Percentiles rank a stretch among this genome's conserved stretches.
phyloP scores from a whole-genome alignment of 1,140 invertebrate species.

The Orchestia grillus region DNA sequence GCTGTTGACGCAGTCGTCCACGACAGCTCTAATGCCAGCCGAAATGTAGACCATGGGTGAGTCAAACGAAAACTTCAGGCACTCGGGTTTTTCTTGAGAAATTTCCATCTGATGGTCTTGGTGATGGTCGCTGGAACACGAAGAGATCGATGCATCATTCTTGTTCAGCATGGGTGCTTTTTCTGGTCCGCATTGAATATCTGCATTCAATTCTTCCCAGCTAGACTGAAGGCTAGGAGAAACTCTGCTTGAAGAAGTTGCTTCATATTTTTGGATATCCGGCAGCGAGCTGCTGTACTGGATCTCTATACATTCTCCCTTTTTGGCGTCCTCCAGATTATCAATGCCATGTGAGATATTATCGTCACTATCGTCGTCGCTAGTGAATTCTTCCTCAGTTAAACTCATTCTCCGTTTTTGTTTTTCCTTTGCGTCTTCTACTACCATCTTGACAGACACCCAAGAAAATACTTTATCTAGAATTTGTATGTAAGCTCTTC shows the following conservation, averaged over 20 bases:
- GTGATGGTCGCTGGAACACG: neutral
- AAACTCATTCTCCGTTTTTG: slow-evolving; percentile 47
- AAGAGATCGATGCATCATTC: neutral
- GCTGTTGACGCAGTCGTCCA: slow-evolving; percentile 38
- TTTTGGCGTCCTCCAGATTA: neutral
- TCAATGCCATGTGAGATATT: neutral
- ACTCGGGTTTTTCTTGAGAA: neutral
- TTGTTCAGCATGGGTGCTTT: neutral
- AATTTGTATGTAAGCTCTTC: slow-evolving; percentile 60
- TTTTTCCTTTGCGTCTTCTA: slow-evolving; percentile 52
- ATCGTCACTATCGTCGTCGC: neutral
- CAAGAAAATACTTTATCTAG: slow-evolving; percentile 60
- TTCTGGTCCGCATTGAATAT: neutral
- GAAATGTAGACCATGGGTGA: slow-evolving; percentile 32
- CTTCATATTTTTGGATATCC: neutral
- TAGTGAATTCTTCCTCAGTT: neutral
- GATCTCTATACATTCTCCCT: neutral
- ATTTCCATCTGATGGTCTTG: neutral
- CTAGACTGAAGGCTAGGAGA: neutral
- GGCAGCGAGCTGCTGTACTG: neutral
- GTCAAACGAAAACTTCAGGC: slow-evolving; percentile 23
- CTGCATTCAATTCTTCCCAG: neutral
- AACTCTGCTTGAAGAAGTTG: neutral
- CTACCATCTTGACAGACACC: slow-evolving; percentile 51
- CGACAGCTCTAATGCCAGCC: slow-evolving; percentile 52